Percentiles rank a stretch among this genome's conserved stretches.
These are phyloP conservation scores for Syngnathoides biaculeatus DNA, from an alignment of 2,113 vertebrate genomes.

Conservation along the genomic window DNA sequence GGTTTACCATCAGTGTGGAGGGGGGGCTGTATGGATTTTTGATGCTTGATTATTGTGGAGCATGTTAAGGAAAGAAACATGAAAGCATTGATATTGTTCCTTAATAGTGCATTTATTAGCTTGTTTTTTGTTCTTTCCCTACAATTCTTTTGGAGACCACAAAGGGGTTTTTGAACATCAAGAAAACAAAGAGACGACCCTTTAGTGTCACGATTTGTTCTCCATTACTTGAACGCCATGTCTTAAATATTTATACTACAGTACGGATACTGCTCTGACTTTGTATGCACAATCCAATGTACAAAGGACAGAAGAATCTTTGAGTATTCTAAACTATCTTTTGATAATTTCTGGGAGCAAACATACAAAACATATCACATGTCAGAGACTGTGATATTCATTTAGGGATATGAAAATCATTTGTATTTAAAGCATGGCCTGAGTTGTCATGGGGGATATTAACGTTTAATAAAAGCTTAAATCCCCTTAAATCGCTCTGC, in stretches of 20 bases:
- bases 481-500: constrained; percentile 52
- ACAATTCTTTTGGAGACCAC: constrained; percentile 23
- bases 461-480: constrained; percentile 52
- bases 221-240: constrained; percentile 35
- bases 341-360: constrained; percentile 44
- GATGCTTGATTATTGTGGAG: background rate
- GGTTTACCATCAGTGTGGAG: constrained; percentile 29
- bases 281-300: constrained; percentile 30
- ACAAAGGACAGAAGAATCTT: constrained; percentile 32
- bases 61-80: constrained; percentile 3
- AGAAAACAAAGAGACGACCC: constrained; percentile 39
- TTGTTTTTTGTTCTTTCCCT: constrained; percentile 18
- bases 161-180: constrained; percentile 34
- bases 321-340: constrained; percentile 35
- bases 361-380: constrained; percentile 22
- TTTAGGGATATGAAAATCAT: constrained; percentile 54
- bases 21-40: constrained; percentile 5
- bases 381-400: constrained; percentile 37
- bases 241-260: constrained; percentile 50
- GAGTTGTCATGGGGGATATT: constrained; percentile 51
- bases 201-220: constrained; percentile 48
- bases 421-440: constrained; percentile 58
- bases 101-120: constrained; percentile 3
- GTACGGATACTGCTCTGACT: constrained; percentile 24
- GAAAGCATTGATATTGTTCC: constrained; percentile 14